Base-by-base conservation (phyloP, 2,113 vertebrate species). In the Turnix velox region DNA sequence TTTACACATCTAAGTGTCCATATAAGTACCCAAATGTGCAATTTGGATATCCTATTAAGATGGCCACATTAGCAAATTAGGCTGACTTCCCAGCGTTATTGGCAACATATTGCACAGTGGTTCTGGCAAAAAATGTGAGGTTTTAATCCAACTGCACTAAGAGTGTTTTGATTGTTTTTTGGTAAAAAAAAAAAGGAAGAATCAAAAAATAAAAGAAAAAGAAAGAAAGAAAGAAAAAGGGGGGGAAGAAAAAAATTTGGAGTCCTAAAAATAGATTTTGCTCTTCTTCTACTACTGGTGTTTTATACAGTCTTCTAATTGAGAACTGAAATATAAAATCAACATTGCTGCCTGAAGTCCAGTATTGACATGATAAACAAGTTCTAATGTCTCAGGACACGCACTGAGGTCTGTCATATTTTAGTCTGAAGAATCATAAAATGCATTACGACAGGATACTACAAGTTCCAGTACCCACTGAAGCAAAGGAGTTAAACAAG, bases 401-500 rank as follows among this genome's bases (percentile, higher is more conserved):
- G 25, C 40, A 51, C 28, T 63, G 45, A 71, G 15, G 8, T 84
- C 84, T 91, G 57, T 48, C 48, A 54, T 40, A 40, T 82, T 75
- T 94, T 75, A 78, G 68, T 66, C 39, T 27, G 31, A 74, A 84
- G 81, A 80, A 76, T 82, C 89, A 80, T 94, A 94, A 95, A 92
- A 92, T 40, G 42, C 45, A 65, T 2, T 73, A 33, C 83, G 14
- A 3, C 57, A 31, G 35, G 49, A 45, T 65, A 49, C 59, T 94
- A 43, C 54, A 59, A 72, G 68, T 84, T 48, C 51, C 51, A 20
- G n/a, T 20, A 75, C 15, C 19, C 18, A 0, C 22, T 84, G 94
- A 96, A 97, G 91, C 46, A 96, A 95, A 93, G 86, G 85, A 91
- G 79, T 97, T 96, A 96, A 97, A 96, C 93, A 96, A 92, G 84